A percentile compares a stretch with the other conserved stretches of the same genome.
Conservation (phyloP, 2,888 invertebrate genomes). For the Ethmia dodecea region DNA sequence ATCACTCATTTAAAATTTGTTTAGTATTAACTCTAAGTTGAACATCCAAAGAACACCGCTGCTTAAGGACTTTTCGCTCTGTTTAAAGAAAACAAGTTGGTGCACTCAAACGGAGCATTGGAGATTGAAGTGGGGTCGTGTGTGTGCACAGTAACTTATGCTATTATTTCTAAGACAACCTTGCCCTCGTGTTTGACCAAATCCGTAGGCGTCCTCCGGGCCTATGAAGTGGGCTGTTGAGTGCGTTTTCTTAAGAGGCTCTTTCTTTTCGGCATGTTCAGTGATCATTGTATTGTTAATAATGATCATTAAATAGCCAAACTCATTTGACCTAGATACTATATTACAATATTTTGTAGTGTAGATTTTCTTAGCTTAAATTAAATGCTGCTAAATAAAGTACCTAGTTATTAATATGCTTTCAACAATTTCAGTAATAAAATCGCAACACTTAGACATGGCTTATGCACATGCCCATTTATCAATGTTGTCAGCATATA, state of each 20-base stretch:
- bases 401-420: too few relatives aligned
- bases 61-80: slow-evolving; percentile 34
- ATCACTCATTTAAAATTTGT: too few relatives aligned
- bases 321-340: too few relatives aligned
- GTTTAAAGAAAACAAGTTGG: slow-evolving; percentile 70
- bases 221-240: slow-evolving; percentile 33
- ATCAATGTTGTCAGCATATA: neutral
- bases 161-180: slow-evolving; percentile 74
- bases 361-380: too few relatives aligned
- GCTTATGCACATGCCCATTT: too few relatives aligned
- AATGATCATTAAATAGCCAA: too few relatives aligned
- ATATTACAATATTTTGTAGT: too few relatives aligned
- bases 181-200: slow-evolving; percentile 64
- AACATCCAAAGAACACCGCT: neutral
- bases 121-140: slow-evolving; percentile 58
- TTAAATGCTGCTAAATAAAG: too few relatives aligned
- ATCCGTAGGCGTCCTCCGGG: slow-evolving; percentile 54
- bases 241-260: slow-evolving; percentile 25
- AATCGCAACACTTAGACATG: too few relatives aligned
- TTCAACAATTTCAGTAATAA: too few relatives aligned
- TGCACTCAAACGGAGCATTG: slow-evolving; percentile 60
- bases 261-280: slow-evolving; percentile 16
- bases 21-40: too few relatives aligned
- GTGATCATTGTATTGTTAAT: slow-evolving; percentile 2
- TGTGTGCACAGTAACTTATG: slow-evolving; percentile 69